Evolutionary conservation across 2,113 vertebrate genomes (phyloP).

Genomic region (Pteronura brasiliensis): DNA sequence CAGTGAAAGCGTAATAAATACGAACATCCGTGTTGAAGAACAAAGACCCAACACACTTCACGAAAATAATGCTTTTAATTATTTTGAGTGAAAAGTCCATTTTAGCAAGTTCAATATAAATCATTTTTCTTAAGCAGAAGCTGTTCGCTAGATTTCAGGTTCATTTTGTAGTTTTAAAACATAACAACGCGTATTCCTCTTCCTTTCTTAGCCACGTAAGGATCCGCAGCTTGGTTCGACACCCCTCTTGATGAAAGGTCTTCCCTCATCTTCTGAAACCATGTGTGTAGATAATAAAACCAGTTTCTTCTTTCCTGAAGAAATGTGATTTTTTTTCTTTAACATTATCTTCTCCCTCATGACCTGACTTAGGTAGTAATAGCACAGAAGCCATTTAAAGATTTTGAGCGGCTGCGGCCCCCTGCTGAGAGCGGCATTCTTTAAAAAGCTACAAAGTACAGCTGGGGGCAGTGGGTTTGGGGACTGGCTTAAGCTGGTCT

Average conservation of each 20-base stretch:
- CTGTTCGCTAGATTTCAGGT: neutral
- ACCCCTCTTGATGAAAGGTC: neutral
- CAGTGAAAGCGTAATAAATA: neutral
- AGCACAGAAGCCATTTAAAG: neutral
- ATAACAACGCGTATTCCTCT: neutral
- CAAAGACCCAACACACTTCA: conserved; percentile 10
- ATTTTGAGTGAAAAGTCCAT: neutral
- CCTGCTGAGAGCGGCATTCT: rapidly evolving
- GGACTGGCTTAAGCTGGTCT: neutral
- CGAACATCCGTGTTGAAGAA: neutral
- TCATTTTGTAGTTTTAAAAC: neutral
- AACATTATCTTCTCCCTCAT: neutral
- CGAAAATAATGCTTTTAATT: conserved; percentile 74
- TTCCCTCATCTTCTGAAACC: neutral
- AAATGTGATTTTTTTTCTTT: neutral
- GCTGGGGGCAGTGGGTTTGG: rapidly evolving
- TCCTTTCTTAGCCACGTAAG: neutral
- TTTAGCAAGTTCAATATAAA: neutral
- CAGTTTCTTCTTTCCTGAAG: neutral
- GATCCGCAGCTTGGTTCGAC: neutral
- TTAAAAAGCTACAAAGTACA: neutral
- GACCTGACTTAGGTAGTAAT: neutral
- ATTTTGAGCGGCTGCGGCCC: neutral
- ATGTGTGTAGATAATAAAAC: neutral
- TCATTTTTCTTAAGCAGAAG: neutral